Evolutionary conservation across 2,797 vertebrate genomes (phyloP).

Genomic region (Dermochelys coriacea): DNA sequence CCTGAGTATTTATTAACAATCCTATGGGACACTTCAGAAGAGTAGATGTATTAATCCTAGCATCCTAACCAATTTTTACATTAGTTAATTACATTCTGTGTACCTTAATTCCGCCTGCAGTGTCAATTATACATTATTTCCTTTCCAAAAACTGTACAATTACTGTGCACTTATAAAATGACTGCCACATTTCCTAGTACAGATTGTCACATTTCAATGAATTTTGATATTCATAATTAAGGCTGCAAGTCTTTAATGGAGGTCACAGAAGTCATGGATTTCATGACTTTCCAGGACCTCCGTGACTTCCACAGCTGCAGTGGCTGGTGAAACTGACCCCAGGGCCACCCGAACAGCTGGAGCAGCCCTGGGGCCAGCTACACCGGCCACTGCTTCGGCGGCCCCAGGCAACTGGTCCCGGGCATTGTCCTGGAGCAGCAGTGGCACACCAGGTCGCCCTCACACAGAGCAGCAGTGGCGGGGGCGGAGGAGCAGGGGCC

Average conservation of each 20-base stretch:
- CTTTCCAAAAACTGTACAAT: neutral
- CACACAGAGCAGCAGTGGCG: no score
- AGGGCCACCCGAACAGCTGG: no score
- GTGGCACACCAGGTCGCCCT: no score
- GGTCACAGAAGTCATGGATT: no score
- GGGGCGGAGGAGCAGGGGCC: no score
- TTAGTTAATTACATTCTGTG: neutral
- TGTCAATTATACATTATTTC: neutral
- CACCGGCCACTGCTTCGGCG: no score
- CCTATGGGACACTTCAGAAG: constrained; percentile 1
- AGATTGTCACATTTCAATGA: neutral
- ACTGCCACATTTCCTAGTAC: neutral
- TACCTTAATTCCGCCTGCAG: neutral
- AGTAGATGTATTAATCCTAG: neutral
- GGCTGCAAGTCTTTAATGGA: neutral
- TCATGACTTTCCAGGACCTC: no score
- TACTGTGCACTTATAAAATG: neutral
- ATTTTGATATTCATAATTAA: neutral
- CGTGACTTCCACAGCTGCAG: no score
- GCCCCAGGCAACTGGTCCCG: no score
- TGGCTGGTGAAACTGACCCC: no score
- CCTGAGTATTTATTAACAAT: constrained; percentile 8
- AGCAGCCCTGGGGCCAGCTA: no score
- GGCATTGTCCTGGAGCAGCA: no score
- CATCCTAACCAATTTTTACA: neutral